phyloP scores from a whole-genome alignment of 2,113 vertebrate species.

The Penelope pileata region DNA sequence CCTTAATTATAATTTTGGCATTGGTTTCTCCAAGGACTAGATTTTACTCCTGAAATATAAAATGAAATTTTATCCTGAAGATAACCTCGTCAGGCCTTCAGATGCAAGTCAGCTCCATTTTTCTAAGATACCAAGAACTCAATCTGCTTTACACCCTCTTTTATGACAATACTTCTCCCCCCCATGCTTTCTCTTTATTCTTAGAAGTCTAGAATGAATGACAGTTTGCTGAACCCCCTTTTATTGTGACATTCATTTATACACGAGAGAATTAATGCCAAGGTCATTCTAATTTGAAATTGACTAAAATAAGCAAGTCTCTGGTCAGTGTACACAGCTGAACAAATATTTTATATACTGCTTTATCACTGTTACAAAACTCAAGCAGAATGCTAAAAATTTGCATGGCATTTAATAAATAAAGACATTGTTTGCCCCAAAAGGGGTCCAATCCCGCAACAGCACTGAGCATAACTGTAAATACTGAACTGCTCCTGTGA shows the following conservation, averaged over 20 bases:
- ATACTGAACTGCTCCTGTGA: neutral
- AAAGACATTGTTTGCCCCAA: neutral
- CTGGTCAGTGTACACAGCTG: neutral
- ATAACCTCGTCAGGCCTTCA: neutral
- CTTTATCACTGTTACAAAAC: neutral
- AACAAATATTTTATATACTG: neutral
- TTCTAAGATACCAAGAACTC: neutral
- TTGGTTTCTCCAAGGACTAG: neutral
- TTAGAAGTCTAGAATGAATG: neutral
- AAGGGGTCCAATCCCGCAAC: neutral
- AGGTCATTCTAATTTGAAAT: neutral
- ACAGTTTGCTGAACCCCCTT: neutral
- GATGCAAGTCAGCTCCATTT: neutral
- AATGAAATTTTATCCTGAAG: neutral
- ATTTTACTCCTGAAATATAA: neutral
- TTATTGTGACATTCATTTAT: neutral
- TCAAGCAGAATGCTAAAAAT: neutral
- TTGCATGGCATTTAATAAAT: neutral
- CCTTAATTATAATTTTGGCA: neutral
- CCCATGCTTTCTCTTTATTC: neutral
- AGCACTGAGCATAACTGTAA: neutral
- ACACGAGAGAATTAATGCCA: neutral
- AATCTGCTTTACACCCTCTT: neutral
- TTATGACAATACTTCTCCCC: neutral
- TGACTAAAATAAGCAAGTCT: neutral